Evolutionary conservation across 2,113 vertebrate species (phyloP).

Genomic region (Chiloscyllium plagiosum): DNA sequence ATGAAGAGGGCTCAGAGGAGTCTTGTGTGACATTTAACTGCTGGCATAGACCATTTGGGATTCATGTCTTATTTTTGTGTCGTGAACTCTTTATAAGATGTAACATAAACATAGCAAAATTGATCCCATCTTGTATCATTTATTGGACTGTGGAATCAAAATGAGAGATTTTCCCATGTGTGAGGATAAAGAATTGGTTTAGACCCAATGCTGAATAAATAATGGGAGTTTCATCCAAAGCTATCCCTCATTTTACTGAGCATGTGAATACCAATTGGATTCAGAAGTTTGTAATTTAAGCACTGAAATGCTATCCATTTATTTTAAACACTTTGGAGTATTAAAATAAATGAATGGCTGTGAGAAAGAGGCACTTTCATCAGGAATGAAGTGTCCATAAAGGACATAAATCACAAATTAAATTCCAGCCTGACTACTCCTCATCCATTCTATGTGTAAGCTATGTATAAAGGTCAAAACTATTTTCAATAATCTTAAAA

Average conservation of each 20-base stretch:
- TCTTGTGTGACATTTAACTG: too few relatives aligned
- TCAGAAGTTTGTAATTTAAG: not conserved
- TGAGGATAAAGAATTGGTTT: not conserved
- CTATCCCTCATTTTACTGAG: not conserved
- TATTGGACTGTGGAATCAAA: not conserved
- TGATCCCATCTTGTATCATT: not conserved
- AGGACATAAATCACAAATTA: not conserved
- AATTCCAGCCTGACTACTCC: not conserved
- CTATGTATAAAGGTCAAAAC: not conserved
- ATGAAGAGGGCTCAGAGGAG: too few relatives aligned
- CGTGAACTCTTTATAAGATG: not conserved
- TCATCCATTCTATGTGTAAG: not conserved
- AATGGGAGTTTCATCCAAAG: not conserved
- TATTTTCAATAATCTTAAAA: not conserved
- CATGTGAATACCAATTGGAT: not conserved
- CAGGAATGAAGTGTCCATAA: not conserved
- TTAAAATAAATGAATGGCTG: not conserved
- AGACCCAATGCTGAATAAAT: not conserved
- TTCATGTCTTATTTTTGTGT: too few relatives aligned
- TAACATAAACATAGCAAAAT: not conserved
- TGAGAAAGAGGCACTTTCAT: not conserved
- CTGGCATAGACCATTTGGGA: too few relatives aligned
- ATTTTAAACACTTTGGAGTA: not conserved
- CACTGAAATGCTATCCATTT: not conserved
- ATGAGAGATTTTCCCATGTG: not conserved